A percentile compares a stretch with the other conserved stretches of the same genome.
Evolutionary conservation across 1,140 invertebrate species (phyloP).

Genomic region (Neoseiulus cucumeris): DNA sequence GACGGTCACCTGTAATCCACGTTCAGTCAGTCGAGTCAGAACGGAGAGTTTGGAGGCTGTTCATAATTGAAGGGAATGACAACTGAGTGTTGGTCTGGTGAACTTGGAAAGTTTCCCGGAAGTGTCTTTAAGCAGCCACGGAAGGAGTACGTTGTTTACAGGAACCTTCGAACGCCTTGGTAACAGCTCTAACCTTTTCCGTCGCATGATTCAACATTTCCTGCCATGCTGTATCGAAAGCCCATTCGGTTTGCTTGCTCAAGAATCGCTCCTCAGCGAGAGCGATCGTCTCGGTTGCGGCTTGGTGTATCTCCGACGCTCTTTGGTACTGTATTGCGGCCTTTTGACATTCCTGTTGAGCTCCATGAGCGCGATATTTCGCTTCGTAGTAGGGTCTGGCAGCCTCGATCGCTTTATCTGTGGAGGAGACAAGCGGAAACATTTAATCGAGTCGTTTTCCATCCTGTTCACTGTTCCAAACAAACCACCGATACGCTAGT

Average conservation of each 20-base stretch:
- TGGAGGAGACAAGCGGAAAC: no score
- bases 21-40: conserved; percentile 13
- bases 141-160: no score
- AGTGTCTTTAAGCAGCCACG: no score
- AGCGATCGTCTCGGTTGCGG: conserved; percentile 85
- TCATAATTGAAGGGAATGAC: no score
- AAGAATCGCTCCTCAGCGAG: conserved; percentile 70
- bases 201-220: conserved; percentile 94
- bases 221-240: conserved; percentile 82
- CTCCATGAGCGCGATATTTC: conserved; percentile 35
- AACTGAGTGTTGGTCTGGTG: no score
- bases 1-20: conserved; percentile 57
- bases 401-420: conserved; percentile 35
- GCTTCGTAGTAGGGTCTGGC: conserved; percentile 79
- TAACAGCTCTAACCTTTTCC: conserved; percentile 41
- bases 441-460: no score
- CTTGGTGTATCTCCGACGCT: conserved; percentile 66
- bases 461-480: no score
- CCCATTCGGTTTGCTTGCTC: conserved; percentile 47
- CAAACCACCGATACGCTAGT: no score
- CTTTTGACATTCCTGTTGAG: conserved; percentile 59
- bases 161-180: no score
- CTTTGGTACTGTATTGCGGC: conserved; percentile 77
- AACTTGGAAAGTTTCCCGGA: no score
- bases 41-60: neutral